Conservation (phyloP, 2,797 vertebrate genomes). For the Chaenodraco wilsoni region DNA sequence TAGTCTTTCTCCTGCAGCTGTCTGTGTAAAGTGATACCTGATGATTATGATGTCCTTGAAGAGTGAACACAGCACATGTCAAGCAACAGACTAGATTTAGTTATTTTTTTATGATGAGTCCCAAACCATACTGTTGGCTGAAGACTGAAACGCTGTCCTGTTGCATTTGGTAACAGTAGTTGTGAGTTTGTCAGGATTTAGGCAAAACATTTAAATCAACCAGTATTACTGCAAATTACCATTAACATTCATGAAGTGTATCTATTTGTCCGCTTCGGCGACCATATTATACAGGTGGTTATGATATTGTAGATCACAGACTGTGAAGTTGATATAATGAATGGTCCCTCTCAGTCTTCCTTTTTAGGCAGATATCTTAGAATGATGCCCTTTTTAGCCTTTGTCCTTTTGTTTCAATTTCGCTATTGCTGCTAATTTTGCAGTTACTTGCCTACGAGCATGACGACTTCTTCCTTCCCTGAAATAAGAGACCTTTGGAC, state of each 20-base stretch:
- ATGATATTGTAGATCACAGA: background rate
- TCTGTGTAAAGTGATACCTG: slow-evolving; percentile 72
- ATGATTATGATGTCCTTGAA: slow-evolving; percentile 73
- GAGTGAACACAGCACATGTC: slow-evolving; percentile 21
- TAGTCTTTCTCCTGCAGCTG: slow-evolving; percentile 68
- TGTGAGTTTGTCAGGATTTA: background rate
- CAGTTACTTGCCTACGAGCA: background rate
- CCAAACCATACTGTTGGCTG: slow-evolving; percentile 1
- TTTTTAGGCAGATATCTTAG: background rate
- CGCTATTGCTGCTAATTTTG: background rate
- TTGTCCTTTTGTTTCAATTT: slow-evolving; percentile 12
- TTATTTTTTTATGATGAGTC: slow-evolving; percentile 36
- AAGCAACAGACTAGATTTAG: slow-evolving; percentile 41
- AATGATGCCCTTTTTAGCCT: background rate
- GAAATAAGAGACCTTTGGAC: background rate
- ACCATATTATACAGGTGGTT: background rate
- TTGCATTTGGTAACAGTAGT: background rate
- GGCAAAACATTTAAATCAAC: background rate
- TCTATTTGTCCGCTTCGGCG: background rate
- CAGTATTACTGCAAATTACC: background rate
- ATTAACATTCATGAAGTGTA: background rate
- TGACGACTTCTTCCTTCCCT: background rate
- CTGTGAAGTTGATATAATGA: background rate
- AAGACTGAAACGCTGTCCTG: slow-evolving; percentile 7
- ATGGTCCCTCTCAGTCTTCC: background rate